These are phyloP conservation scores for Acropternis orthonyx DNA, from an alignment of 2,797 vertebrate species.

Conservation along the genomic window DNA sequence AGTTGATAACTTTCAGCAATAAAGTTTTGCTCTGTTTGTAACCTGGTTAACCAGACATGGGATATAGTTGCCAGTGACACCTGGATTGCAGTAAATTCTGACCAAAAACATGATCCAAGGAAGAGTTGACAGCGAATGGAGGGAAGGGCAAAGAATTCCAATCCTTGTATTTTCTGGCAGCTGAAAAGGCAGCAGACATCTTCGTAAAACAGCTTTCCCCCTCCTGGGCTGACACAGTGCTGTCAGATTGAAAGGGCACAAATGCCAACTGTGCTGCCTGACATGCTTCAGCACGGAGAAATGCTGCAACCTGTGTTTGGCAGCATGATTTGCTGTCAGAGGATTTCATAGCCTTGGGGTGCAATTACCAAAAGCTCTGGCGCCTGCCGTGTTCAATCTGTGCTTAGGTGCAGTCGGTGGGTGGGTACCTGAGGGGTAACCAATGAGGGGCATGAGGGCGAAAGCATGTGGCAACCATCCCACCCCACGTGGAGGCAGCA, in stretches of 20 bases:
- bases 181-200: slow-evolving; percentile 22
- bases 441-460: background rate
- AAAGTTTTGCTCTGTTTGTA: background rate
- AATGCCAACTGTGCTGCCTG: background rate
- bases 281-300: slow-evolving; percentile 23
- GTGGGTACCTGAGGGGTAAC: background rate
- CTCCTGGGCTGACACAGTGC: background rate
- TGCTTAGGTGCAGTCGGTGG: background rate
- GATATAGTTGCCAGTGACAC: background rate
- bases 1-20: background rate
- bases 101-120: background rate
- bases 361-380: slow-evolving; percentile 32
- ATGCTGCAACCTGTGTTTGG: background rate
- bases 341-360: slow-evolving; percentile 9
- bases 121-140: background rate
- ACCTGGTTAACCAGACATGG: background rate
- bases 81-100: background rate
- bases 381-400: background rate
- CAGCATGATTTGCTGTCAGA: background rate
- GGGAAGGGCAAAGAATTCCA: background rate
- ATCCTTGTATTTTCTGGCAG: slow-evolving; percentile 1
- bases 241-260: slow-evolving; percentile 10
- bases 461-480: background rate
- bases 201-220: slow-evolving; percentile 8
- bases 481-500: accelerated